A percentile compares a stretch with the other conserved stretches of the same genome.
Conservation (phyloP, 1,140 invertebrate species). For the Euborellia annulipes region DNA sequence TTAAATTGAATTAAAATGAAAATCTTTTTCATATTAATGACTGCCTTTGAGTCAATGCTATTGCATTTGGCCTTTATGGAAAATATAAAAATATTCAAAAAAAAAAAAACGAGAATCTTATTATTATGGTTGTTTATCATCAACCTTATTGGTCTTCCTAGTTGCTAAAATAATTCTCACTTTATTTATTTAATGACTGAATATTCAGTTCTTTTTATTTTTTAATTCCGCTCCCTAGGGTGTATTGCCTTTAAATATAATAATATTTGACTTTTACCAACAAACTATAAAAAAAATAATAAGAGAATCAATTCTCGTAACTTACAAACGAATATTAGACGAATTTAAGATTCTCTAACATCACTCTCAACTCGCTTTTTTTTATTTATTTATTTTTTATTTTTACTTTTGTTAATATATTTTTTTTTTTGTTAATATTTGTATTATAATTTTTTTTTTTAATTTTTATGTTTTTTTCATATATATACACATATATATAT, state of each 20-base stretch:
- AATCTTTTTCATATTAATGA: slow-evolving; percentile 2
- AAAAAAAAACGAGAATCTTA: slow-evolving; percentile 2
- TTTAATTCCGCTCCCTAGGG: background rate
- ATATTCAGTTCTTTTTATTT: slow-evolving; percentile 1
- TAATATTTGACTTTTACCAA: slow-evolving; percentile 3
- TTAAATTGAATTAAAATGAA: slow-evolving; percentile 3
- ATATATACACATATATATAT: too few species aligned
- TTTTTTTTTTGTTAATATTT: too few species aligned
- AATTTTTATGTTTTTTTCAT: too few species aligned
- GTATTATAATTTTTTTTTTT: too few species aligned
- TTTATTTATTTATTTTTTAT: too few species aligned
- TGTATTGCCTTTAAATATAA: background rate
- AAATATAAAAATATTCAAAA: background rate
- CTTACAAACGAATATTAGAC: background rate
- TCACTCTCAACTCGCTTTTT: background rate
- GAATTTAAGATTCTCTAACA: background rate
- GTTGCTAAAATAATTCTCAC: slow-evolving; percentile 10
- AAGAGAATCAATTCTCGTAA: slow-evolving; percentile 1
- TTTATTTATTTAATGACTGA: slow-evolving; percentile 1
- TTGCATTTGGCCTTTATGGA: slow-evolving; percentile 4
- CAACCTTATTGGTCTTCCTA: slow-evolving; percentile 14
- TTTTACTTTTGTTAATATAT: too few species aligned
- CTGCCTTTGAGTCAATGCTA: slow-evolving; percentile 1
- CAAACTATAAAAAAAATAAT: background rate
- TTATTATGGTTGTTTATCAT: slow-evolving; percentile 1